Percentiles rank a stretch among this genome's conserved stretches.
phyloP scores from a whole-genome alignment of 1,140 invertebrate species.

The Caenorhabditis inopinata region DNA sequence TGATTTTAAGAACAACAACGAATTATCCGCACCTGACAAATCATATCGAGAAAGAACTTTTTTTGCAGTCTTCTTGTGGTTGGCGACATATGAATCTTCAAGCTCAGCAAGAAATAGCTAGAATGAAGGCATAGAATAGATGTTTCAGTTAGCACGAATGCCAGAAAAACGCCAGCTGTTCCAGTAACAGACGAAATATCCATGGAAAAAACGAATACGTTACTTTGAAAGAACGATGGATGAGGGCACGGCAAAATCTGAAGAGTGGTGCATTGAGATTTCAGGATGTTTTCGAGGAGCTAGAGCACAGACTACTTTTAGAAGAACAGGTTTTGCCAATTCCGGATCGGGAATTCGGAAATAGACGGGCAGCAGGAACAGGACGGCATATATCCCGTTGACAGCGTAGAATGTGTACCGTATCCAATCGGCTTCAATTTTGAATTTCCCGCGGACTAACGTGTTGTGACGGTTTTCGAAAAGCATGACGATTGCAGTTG shows the following conservation, averaged over 20 bases:
- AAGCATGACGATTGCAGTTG: neutral
- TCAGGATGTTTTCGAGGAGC: neutral
- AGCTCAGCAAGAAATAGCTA: neutral
- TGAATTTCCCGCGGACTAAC: neutral
- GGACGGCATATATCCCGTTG: neutral
- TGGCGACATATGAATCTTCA: slow-evolving; percentile 3
- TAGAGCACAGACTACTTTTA: slow-evolving; percentile 22
- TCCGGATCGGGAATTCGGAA: slow-evolving; percentile 6
- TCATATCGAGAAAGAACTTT: slow-evolving; percentile 23
- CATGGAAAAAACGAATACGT: slow-evolving; percentile 24
- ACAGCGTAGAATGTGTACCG: slow-evolving; percentile 12
- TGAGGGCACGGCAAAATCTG: slow-evolving; percentile 16
- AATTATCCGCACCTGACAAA: neutral
- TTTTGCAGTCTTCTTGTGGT: neutral
- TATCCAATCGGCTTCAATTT: slow-evolving; percentile 12
- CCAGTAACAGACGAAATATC: slow-evolving; percentile 1
- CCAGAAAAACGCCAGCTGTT: neutral
- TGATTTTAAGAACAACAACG: too few relatives aligned
- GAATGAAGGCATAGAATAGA: neutral
- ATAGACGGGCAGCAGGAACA: neutral
- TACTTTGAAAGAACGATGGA: neutral
- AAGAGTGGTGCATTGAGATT: neutral
- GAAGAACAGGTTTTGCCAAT: slow-evolving; percentile 12
- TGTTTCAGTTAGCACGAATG: neutral
- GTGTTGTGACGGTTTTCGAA: slow-evolving; percentile 27